Percentiles rank a stretch among this genome's conserved stretches.
These are phyloP conservation scores for Melospiza melodia DNA, from an alignment of 2,113 vertebrate genomes.

Conservation along the genomic window DNA sequence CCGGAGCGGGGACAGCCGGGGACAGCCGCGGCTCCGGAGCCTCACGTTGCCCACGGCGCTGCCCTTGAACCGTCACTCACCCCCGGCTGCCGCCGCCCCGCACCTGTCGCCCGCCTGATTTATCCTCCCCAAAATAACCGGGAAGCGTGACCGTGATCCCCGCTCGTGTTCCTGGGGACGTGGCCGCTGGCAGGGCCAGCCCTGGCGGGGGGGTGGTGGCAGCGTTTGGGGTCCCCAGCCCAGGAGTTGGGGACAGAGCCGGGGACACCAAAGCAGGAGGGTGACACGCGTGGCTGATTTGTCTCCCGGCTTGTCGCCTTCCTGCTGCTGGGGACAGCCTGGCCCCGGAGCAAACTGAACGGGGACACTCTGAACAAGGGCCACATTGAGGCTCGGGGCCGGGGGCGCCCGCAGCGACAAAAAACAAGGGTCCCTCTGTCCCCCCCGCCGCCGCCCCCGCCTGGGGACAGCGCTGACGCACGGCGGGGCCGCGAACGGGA, in stretches of 20 bases:
- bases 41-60: conserved; percentile 50
- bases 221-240: not conserved
- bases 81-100: not conserved
- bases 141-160: conserved; percentile 35
- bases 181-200: not conserved
- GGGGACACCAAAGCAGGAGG: rapidly evolving
- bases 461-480: not conserved
- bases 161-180: not conserved
- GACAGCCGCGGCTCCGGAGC: not conserved
- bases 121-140: conserved; percentile 68
- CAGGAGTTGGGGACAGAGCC: not conserved
- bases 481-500: not conserved
- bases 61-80: conserved; percentile 68
- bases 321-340: not conserved
- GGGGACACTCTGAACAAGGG: conserved; percentile 52
- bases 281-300: not conserved
- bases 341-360: not conserved
- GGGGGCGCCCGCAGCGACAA: not conserved
- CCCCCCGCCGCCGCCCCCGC: not conserved
- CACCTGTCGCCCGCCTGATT: conserved; percentile 67
- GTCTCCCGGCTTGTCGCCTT: not conserved
- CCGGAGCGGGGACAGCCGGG: not conserved
- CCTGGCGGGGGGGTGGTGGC: not conserved
- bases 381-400: conserved; percentile 35
- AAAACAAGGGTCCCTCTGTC: conserved; percentile 16